Evolutionary conservation across 1,140 invertebrate genomes (phyloP).

Genomic region (Caerostris darwini): DNA sequence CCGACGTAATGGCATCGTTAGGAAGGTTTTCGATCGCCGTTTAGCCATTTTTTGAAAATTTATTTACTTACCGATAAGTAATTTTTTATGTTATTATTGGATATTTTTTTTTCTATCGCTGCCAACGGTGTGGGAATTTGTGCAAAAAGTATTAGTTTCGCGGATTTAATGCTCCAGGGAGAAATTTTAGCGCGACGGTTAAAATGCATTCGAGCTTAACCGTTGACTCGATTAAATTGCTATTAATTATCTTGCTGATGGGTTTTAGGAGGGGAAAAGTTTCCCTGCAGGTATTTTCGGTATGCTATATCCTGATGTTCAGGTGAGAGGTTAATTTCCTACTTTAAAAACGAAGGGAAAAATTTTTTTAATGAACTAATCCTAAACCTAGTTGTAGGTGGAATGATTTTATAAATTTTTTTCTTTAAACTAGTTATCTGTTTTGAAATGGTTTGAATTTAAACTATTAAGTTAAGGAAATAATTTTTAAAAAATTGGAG

Average conservation of each 20-base stretch:
- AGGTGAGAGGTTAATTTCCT: neutral
- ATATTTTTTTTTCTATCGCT: neutral
- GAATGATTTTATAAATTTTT: too few relatives aligned
- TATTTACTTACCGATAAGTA: slow-evolving; percentile 17
- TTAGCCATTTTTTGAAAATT: slow-evolving; percentile 31
- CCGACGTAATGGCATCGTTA: slow-evolving; percentile 42
- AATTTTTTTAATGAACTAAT: too few relatives aligned
- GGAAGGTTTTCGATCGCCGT: neutral
- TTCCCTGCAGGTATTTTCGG: neutral
- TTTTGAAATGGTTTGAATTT: too few relatives aligned
- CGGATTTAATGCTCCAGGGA: slow-evolving; percentile 36
- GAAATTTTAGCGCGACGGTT: neutral
- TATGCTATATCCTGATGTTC: neutral
- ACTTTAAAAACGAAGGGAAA: too few relatives aligned
- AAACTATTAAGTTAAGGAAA: too few relatives aligned
- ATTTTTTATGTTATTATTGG: neutral
- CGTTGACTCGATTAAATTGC: slow-evolving; percentile 38
- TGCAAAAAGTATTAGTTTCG: slow-evolving; percentile 33
- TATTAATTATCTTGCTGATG: slow-evolving; percentile 28
- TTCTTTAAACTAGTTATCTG: too few relatives aligned
- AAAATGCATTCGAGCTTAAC: neutral
- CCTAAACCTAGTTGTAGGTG: neutral
- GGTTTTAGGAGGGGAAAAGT: neutral
- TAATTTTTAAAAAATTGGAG: too few relatives aligned
- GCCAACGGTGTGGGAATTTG: neutral